A percentile compares a stretch with the other conserved stretches of the same genome.
Evolutionary conservation across 2,888 invertebrate genomes (phyloP).

Genomic region (Amphipyra tragopoginis): DNA sequence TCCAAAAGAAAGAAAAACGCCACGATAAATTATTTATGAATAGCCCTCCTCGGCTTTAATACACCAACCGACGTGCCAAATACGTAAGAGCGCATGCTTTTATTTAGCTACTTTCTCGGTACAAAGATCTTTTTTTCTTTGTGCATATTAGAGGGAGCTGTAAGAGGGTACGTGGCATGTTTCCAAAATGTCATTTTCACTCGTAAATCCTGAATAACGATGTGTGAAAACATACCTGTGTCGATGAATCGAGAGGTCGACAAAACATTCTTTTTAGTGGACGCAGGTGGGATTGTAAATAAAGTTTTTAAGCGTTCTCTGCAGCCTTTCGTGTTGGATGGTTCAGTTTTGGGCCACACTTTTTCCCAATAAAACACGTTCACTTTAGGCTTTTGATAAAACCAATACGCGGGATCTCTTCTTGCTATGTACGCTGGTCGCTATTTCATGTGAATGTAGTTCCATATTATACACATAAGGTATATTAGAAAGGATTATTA

Average conservation of each 20-base stretch:
- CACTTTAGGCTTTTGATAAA: slow-evolving; percentile 28
- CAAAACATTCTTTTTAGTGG: slow-evolving; percentile 55
- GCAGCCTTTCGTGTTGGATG: slow-evolving; percentile 27
- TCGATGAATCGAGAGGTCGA: slow-evolving; percentile 62
- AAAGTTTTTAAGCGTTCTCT: slow-evolving; percentile 52
- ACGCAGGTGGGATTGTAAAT: slow-evolving; percentile 57
- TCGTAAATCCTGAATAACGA: slow-evolving; percentile 78
- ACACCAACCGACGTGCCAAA: slow-evolving; percentile 74
- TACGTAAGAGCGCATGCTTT: slow-evolving; percentile 76
- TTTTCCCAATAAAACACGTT: slow-evolving; percentile 33
- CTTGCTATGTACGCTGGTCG: no score
- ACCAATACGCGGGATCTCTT: slow-evolving; percentile 19
- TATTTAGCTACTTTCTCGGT: slow-evolving; percentile 71
- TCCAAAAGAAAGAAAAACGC: slow-evolving; percentile 75
- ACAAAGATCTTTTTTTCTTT: slow-evolving; percentile 80
- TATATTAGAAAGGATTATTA: no score
- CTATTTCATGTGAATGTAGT: no score
- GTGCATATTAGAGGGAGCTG: slow-evolving; percentile 81
- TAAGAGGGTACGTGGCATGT: slow-evolving; percentile 78
- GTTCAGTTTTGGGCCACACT: slow-evolving; percentile 30
- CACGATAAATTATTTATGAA: slow-evolving; percentile 85
- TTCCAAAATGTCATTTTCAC: slow-evolving; percentile 75
- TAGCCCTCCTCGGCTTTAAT: slow-evolving; percentile 76
- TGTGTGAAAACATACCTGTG: slow-evolving; percentile 74
- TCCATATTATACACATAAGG: no score